Percentiles rank a stretch among this genome's conserved stretches.
phyloP scores from a whole-genome alignment of 2,113 vertebrate genomes.

The Muntiacus muntjak region DNA sequence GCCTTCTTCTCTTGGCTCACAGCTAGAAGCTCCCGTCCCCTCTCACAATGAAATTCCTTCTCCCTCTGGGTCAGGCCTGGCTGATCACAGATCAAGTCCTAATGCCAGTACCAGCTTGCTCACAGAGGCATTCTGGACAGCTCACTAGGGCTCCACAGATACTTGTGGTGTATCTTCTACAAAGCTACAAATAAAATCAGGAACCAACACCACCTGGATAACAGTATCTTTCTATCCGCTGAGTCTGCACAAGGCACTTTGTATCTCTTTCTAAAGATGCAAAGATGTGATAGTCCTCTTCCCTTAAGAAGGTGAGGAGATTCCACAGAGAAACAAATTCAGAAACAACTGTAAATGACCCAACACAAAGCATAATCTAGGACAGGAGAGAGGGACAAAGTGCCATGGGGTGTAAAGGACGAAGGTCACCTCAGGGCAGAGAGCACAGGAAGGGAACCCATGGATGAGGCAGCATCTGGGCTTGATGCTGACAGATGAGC shows the following conservation, averaged over 20 bases:
- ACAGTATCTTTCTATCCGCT: neutral
- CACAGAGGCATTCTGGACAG: neutral
- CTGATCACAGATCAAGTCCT: neutral
- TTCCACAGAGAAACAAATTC: neutral
- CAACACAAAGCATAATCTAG: neutral
- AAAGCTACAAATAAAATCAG: neutral
- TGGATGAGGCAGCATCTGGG: neutral
- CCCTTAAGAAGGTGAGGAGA: neutral
- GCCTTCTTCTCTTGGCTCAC: neutral
- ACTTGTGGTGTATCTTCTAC: neutral
- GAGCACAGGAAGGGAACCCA: neutral
- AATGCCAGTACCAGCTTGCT: neutral
- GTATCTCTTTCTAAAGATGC: neutral
- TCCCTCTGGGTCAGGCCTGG: neutral
- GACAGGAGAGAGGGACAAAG: neutral
- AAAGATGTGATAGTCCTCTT: neutral
- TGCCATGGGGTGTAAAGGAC: neutral
- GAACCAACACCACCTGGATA: neutral
- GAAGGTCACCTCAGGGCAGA: neutral
- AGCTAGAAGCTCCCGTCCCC: neutral
- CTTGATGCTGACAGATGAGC: neutral
- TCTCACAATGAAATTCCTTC: neutral
- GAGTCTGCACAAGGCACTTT: neutral
- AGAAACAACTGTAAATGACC: slow-evolving; percentile 25
- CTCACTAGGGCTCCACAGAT: neutral